Base-by-base conservation (phyloP, 2,113 vertebrate genomes). In the Tretioscincus oriximinensis region DNA sequence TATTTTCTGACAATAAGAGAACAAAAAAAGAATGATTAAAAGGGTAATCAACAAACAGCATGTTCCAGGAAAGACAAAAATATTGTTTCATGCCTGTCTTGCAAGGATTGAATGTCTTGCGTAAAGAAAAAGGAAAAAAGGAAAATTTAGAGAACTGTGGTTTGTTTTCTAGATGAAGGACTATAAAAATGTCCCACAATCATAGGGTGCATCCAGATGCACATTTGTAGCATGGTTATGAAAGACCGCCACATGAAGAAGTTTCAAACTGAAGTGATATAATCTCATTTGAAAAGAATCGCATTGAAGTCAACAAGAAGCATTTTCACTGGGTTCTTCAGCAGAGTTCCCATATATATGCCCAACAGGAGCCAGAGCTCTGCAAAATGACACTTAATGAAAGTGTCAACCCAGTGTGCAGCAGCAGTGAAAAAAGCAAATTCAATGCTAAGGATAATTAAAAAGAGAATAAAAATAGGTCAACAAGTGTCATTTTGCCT, bases 1-100 rank as follows among this genome's bases (percentile, higher is more conserved):
- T n/a, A n/a, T 41, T 82, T 61, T 75, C 66, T 76, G 66, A 76
- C 80, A 76, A 70, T 21, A 61, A 35, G 54, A 26, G 47, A 82
- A 76, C 9, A 20, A 49, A 81, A 21, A 49, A 21, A 26, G 63
- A 81, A 35, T 58, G 63, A 67, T 67, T 81, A 54, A 81, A 81
- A 81, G 58, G 54, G 31, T 76, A 35, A 47, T 63, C 49, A 70
- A 21, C 22, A 47, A 76, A 21, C 14, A 29, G 60, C 61, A 76
- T 69, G 61, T 54, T 69, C 47, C 29, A 63, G 66, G 69, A 28
- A 22, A 61, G 54, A 58, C 54, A 47, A 49, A 76, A 29, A 45
- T 47, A 69, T 18, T 69, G 8, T 66, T 74, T 68, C 70, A 73
- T 26, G 14, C 12, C 6, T 65, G 26, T 9, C 24, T 26, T 73